Evolutionary conservation across 2,113 vertebrate species (phyloP).

Genomic region (Clarias magur): DNA sequence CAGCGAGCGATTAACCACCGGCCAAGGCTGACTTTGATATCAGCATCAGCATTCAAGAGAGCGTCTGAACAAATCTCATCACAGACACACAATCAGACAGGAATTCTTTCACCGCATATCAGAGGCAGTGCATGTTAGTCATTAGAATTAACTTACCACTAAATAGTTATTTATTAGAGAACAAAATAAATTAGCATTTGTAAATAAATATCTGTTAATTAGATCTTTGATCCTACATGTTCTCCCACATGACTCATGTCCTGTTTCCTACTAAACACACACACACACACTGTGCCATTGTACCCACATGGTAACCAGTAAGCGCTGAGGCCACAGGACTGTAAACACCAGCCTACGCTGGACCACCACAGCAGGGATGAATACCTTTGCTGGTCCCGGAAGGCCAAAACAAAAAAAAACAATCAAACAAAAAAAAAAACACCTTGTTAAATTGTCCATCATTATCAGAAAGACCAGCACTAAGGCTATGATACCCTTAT

Average conservation of each 20-base stretch:
- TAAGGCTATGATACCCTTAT: neutral
- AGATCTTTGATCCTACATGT: conserved; percentile 27
- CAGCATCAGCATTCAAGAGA: conserved; percentile 15
- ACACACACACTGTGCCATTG: neutral
- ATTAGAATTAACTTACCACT: conserved; percentile 21
- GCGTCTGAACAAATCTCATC: conserved; percentile 21
- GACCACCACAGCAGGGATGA: conserved; percentile 24
- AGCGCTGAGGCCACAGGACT: conserved; percentile 28
- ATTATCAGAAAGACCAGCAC: neutral
- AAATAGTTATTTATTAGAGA: conserved; percentile 26
- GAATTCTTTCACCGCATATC: conserved; percentile 26
- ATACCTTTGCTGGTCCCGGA: conserved; percentile 9
- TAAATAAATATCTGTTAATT: conserved; percentile 42
- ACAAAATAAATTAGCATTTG: conserved; percentile 42
- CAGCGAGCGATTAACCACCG: neutral
- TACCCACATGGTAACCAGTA: neutral
- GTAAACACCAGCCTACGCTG: conserved; percentile 46
- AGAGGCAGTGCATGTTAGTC: conserved; percentile 44
- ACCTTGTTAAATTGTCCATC: neutral
- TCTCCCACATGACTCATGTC: conserved; percentile 18
- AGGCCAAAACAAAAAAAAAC: neutral
- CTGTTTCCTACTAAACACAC: neutral
- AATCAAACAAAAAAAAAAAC: neutral
- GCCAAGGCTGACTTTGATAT: conserved; percentile 26
- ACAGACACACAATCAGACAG: conserved; percentile 21